A percentile compares a stretch with the other conserved stretches of the same genome.
These are phyloP conservation scores for Spea bombifrons DNA, from an alignment of 2,113 vertebrate genomes.

Conservation along the genomic window DNA sequence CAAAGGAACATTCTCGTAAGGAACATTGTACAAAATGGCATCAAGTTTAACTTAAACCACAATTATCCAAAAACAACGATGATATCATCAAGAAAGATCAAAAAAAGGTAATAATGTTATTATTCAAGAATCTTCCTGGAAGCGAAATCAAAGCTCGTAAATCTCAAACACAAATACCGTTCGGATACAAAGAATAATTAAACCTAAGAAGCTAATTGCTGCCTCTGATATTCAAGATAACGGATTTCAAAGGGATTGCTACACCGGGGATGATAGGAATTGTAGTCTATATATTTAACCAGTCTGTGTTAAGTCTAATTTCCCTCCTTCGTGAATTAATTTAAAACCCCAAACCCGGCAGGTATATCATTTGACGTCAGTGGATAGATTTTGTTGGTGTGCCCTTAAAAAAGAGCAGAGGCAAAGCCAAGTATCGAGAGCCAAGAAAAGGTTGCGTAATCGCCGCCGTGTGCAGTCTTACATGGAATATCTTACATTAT, in stretches of 20 bases:
- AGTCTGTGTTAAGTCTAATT: no score
- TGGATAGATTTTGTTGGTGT: neutral
- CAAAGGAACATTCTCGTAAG: neutral
- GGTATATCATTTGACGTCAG: no score
- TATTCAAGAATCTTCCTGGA: neutral
- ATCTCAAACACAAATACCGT: neutral
- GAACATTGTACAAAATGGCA: neutral
- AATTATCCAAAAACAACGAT: neutral
- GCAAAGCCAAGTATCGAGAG: neutral
- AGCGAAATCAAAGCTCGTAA: neutral
- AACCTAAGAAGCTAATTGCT: neutral
- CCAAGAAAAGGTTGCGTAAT: neutral
- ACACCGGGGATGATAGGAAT: no score
- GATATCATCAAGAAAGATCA: neutral
- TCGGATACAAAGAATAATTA: neutral
- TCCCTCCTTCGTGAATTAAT: no score
- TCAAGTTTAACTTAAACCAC: neutral
- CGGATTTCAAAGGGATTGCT: neutral
- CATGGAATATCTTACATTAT: neutral
- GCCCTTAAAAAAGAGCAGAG: neutral
- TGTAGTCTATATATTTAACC: no score
- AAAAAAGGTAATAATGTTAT: neutral
- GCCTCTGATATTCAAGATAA: neutral
- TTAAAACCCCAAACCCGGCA: no score
- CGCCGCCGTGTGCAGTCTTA: constrained; percentile 7